Evolutionary conservation across 2,113 vertebrate species (phyloP), one percentile per base, ranked within the genome.

Genomic region (Malurus elegans): DNA sequence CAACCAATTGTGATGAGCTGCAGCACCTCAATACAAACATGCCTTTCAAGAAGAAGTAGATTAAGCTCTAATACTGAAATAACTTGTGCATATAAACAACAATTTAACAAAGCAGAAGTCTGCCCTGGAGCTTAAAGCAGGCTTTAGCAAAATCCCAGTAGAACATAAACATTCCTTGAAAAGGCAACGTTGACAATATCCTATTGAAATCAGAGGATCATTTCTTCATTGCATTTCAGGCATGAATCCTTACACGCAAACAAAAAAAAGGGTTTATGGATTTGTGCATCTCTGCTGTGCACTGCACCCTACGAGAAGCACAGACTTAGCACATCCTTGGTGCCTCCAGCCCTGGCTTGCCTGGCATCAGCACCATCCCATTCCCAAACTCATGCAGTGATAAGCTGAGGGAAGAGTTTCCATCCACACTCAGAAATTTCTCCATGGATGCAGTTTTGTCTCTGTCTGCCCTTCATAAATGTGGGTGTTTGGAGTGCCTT

Each of bases 251-350:
- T 31, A 21, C 2, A 44, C 9, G 64, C 18, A 64, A 72, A 64
- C 2, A 51, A 10, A 8, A 87, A 88, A 31, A 48, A 38, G 38
- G 10, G 13, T 14, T 10, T 28, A 6, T 54, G 69, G 16, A 18
- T 89, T 65, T 81, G 5, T 64, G 24, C 8, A 31, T 26, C 34
- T 42, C 13, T 18, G 12, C 8, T 56, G 26, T 44, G 45, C 1
- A 0, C 42, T 4, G 4, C 56, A 58, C 8, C 4, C 32, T 36
- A 6, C 0, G 3, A 73, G 25, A 70, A 47, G 14, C 12, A 56
- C 0, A 56, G 32, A 24, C 29, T 58, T 38, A 67, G 24, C 24
- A 29, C n/a, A 0, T 15, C 21, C 51, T 54, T 53, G 45, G 45
- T 72, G n/a, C 42, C 38, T 66, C 36, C n/a, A 67, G 20, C 8